A percentile compares a stretch with the other conserved stretches of the same genome.
Conservation (phyloP, 2,113 vertebrate genomes). For the Ciconia stormi region DNA sequence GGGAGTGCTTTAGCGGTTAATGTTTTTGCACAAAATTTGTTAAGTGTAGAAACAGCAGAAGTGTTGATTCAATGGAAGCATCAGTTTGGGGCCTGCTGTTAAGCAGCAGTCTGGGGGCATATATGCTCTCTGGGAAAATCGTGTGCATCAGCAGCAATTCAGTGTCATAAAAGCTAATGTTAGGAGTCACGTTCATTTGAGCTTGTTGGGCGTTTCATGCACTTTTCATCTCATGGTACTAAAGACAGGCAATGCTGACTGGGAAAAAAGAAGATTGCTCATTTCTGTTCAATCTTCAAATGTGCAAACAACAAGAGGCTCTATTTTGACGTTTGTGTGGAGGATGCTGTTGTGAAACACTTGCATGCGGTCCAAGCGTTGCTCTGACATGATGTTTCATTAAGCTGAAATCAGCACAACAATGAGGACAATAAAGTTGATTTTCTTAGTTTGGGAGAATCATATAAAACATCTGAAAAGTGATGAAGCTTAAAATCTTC, state of each 20-base stretch:
- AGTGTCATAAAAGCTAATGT: neutral
- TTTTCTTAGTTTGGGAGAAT: neutral
- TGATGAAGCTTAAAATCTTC: neutral
- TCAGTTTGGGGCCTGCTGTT: neutral
- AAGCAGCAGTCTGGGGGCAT: neutral
- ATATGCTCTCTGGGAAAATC: fast-evolving
- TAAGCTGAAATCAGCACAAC: neutral
- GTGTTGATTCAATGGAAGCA: neutral
- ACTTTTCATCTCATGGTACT: neutral
- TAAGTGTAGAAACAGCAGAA: neutral
- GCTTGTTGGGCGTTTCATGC: neutral
- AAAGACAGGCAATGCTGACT: neutral
- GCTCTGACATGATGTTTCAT: neutral
- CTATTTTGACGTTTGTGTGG: neutral
- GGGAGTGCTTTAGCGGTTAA: neutral
- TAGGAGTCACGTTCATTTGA: neutral
- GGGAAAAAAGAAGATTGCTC: neutral
- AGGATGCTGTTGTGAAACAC: neutral
- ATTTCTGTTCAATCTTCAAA: neutral
- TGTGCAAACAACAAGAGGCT: neutral
- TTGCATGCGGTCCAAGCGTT: fast-evolving
- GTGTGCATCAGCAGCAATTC: neutral
- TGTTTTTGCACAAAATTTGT: neutral
- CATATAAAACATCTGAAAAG: neutral
- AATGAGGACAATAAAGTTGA: neutral